phyloP scores from a whole-genome alignment of 2,797 vertebrate genomes.

The Hapalemur alaotrensis region DNA sequence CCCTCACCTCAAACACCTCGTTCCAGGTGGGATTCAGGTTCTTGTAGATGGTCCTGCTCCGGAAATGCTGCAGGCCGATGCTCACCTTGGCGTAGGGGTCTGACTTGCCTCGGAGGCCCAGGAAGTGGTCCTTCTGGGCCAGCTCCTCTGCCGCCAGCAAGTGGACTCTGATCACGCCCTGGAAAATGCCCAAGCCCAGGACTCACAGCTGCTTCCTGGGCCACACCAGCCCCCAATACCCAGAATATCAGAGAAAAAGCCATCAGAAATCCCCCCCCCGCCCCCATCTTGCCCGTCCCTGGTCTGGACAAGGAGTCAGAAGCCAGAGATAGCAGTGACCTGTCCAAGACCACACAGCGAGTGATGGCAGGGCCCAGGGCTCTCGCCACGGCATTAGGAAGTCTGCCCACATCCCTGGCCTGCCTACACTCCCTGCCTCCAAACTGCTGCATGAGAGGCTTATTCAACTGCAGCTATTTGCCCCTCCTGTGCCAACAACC shows the following conservation, averaged over 20 bases:
- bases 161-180: constrained; percentile 95
- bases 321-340: not conserved
- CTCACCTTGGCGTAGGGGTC: constrained; percentile 93
- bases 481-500: not conserved
- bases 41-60: constrained; percentile 92
- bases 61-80: constrained; percentile 87
- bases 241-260: not conserved
- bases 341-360: not conserved
- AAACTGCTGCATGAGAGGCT: not conserved
- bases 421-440: not conserved
- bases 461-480: not conserved
- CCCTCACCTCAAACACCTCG: constrained; percentile 93
- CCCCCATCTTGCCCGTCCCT: fast-evolving
- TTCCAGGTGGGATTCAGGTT: constrained; percentile 93
- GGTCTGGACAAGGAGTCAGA: not conserved
- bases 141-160: constrained; percentile 92
- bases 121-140: constrained; percentile 92
- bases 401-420: not conserved
- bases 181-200: constrained; percentile 10
- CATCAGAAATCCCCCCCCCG: not conserved
- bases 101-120: constrained; percentile 95
- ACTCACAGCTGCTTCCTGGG: not conserved
- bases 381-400: not conserved
- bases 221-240: not conserved
- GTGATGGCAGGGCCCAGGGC: not conserved